These are phyloP conservation scores for Rhorus exstirpatorius DNA, from an alignment of 2,888 invertebrate species.

Conservation along the genomic window DNA sequence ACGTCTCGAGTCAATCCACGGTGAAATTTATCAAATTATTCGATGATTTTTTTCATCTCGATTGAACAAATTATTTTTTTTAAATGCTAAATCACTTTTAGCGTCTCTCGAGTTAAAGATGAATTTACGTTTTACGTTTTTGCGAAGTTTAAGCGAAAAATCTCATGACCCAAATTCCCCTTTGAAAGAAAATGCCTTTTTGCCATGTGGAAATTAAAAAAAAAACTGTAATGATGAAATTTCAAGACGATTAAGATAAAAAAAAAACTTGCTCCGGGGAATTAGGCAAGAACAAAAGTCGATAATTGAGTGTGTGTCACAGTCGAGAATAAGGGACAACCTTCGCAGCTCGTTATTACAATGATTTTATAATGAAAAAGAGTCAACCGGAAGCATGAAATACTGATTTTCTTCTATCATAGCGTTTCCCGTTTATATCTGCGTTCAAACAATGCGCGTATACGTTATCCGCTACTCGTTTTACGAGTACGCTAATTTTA, in stretches of 20 bases:
- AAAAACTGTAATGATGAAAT: not conserved
- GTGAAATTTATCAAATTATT: too few species aligned
- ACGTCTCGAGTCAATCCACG: too few species aligned
- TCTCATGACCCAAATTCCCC: too few species aligned
- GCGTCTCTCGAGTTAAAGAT: too few species aligned
- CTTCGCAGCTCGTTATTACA: conserved; percentile 34
- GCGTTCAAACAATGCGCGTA: not conserved
- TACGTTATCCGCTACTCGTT: not conserved
- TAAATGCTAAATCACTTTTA: too few species aligned
- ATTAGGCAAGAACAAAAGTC: not conserved
- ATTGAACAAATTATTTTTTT: too few species aligned
- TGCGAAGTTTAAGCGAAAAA: too few species aligned
- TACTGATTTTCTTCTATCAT: not conserved
- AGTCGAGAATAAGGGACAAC: conserved; percentile 2
- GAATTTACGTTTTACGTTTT: too few species aligned
- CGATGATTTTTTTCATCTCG: too few species aligned
- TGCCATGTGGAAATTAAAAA: too few species aligned
- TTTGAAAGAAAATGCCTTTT: too few species aligned
- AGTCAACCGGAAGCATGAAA: conserved; percentile 38
- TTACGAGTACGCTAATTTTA: conserved; percentile 4
- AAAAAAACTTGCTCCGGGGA: not conserved
- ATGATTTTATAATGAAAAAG: conserved; percentile 31
- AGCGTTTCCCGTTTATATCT: not conserved
- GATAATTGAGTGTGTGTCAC: not conserved
- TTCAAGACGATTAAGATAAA: not conserved